These are phyloP conservation scores for Tonatia bakeri DNA, from an alignment of 2,113 vertebrate species.

Conservation along the genomic window DNA sequence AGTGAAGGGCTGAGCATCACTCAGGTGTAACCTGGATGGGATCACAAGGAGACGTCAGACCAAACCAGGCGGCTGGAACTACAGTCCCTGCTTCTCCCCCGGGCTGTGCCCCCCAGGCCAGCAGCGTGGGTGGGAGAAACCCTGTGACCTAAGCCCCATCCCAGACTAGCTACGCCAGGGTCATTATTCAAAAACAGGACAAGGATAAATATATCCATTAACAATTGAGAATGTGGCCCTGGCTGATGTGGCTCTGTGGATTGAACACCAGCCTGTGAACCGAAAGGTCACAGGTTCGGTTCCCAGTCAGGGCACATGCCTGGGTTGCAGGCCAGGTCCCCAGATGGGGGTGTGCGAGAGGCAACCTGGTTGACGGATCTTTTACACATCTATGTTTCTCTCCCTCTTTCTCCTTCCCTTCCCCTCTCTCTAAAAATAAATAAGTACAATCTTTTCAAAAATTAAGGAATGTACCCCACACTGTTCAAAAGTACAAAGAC, in stretches of 20 bases:
- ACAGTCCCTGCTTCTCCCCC: background rate
- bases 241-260: background rate
- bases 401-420: too few species aligned
- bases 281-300: too few species aligned
- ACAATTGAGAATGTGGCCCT: background rate
- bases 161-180: background rate
- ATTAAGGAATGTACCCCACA: background rate
- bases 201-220: fast-evolving
- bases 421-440: too few species aligned
- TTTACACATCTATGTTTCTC: too few species aligned
- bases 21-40: background rate
- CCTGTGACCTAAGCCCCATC: background rate
- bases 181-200: background rate
- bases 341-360: too few species aligned
- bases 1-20: background rate
- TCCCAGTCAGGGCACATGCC: too few species aligned
- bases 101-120: background rate
- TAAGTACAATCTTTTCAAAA: too few species aligned
- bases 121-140: background rate
- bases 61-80: background rate
- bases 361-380: too few species aligned
- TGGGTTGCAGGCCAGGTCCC: too few species aligned
- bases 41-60: background rate
- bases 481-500: background rate
- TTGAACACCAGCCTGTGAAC: too few species aligned